Evolutionary conservation across 2,888 invertebrate species (phyloP).

Genomic region (Agrochola litura): DNA sequence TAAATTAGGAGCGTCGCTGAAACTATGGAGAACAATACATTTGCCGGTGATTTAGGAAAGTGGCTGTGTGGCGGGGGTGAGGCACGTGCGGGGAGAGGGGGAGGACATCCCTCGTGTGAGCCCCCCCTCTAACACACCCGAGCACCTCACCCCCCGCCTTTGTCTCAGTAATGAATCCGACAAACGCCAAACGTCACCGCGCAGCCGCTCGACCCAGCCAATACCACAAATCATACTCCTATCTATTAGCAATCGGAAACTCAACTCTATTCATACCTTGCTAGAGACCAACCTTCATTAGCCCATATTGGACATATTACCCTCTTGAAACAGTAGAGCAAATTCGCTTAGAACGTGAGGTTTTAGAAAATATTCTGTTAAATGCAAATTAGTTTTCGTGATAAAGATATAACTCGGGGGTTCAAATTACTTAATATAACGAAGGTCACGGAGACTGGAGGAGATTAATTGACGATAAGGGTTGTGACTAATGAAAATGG

Average conservation of each 20-base stretch:
- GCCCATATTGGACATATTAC: constrained; percentile 56
- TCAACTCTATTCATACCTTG: constrained; percentile 70
- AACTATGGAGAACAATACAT: constrained; percentile 82
- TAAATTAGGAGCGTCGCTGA: constrained; percentile 63
- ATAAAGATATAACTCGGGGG: constrained; percentile 78
- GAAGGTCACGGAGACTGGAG: constrained; percentile 63
- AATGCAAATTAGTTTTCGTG: constrained; percentile 85
- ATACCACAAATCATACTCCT: constrained; percentile 82
- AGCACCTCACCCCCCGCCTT: constrained; percentile 75
- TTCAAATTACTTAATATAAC: constrained; percentile 75
- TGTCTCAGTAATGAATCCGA: constrained; percentile 90
- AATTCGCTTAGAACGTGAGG: constrained; percentile 84
- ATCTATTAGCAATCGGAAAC: constrained; percentile 76
- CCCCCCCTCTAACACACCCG: constrained; percentile 62
- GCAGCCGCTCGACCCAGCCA: constrained; percentile 80
- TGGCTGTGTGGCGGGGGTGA: constrained; percentile 75
- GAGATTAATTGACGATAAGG: constrained; percentile 50
- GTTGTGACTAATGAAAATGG: constrained; percentile 41
- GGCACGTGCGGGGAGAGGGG: constrained; percentile 60
- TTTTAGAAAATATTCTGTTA: constrained; percentile 81
- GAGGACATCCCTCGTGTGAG: constrained; percentile 71
- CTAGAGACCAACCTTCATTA: constrained; percentile 60
- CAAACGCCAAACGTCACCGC: constrained; percentile 88
- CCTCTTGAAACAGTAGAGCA: constrained; percentile 49
- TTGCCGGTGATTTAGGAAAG: constrained; percentile 89